Conservation (phyloP, 2,888 invertebrate species). For the Dione juno region DNA sequence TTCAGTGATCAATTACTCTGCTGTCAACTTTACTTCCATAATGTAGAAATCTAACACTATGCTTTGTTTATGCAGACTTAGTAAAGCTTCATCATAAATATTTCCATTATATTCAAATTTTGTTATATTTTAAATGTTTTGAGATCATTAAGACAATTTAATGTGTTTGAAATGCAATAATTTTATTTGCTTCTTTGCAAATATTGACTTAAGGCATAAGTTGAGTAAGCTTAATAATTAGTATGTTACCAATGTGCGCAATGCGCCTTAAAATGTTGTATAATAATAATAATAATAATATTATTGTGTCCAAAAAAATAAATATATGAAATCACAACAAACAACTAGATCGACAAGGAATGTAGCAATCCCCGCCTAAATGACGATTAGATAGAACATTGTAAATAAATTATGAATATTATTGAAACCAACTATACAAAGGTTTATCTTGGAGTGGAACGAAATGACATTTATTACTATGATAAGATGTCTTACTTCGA, state of each 20-base stretch:
- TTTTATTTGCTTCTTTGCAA: no score
- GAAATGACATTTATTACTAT: conserved; percentile 19
- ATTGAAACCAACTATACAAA: conserved; percentile 26
- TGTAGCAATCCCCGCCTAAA: conserved; percentile 38
- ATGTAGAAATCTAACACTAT: not conserved
- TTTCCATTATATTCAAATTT: not conserved
- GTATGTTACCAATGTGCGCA: no score
- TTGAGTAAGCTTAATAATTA: no score
- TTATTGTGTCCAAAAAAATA: no score
- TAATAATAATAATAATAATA: no score
- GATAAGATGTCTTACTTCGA: conserved; percentile 38
- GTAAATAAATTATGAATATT: conserved; percentile 37
- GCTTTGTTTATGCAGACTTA: not conserved
- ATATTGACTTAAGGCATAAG: no score
- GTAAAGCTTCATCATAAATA: not conserved
- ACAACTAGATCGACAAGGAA: not conserved
- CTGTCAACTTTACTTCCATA: not conserved
- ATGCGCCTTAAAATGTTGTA: no score
- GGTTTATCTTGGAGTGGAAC: conserved; percentile 19
- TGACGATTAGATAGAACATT: conserved; percentile 46
- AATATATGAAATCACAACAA: not conserved
- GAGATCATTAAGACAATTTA: no score
- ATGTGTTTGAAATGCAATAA: no score
- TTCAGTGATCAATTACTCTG: not conserved
- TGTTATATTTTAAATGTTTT: no score